Base-by-base conservation (phyloP, 2,113 vertebrate species). In the Porphyrio hochstetteri region DNA sequence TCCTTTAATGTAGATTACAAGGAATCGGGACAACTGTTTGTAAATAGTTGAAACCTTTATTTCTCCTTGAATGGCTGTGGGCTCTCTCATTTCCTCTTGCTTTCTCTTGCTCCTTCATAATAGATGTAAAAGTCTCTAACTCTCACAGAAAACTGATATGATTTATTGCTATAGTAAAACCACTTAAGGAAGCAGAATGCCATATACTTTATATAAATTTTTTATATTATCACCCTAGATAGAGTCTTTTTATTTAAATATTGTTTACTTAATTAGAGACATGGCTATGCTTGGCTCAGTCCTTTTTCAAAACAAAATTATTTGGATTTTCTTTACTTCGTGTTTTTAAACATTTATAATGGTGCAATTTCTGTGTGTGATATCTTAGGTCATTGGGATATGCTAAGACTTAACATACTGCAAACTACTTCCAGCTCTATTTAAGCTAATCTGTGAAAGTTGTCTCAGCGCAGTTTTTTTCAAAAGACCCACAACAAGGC, bases 201-300 rank as follows among this genome's bases (percentile, higher is more conserved):
- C 28, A 90, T 46, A 40, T 44, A 64, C 19, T 78, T 67, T 71
- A 90, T 69, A 92, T 82, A 31, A 8, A 68, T 90, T 74, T 96
- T 91, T 78, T 35, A 86, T 93, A 88, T 67, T 56, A 52, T 36
- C 40, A 93, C 10, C 9, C 56, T 82, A 74, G 65, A 76, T 38
- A 28, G 13, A 14, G 28, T 86, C 71, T 63, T 86, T 85, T 91
- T 55, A 74, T 94, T 96, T 96, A 95, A 96, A 94, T 95, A 90
- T 76, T 87, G 11, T 78, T 94, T 68, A 93, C 35, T 79, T 94
- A 94, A 97, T 97, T 97, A 95, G 79, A 79, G 93, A 96, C 17
- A 46, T 80, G 27, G 44, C 36, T 11, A 0, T 71, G 14, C 52
- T 56, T 79, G 27, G 19, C 50, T 64, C 61, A 91, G 14, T 76